Evolutionary conservation across 1,140 invertebrate genomes (phyloP).

Genomic region (Lasaia peninsularis): DNA sequence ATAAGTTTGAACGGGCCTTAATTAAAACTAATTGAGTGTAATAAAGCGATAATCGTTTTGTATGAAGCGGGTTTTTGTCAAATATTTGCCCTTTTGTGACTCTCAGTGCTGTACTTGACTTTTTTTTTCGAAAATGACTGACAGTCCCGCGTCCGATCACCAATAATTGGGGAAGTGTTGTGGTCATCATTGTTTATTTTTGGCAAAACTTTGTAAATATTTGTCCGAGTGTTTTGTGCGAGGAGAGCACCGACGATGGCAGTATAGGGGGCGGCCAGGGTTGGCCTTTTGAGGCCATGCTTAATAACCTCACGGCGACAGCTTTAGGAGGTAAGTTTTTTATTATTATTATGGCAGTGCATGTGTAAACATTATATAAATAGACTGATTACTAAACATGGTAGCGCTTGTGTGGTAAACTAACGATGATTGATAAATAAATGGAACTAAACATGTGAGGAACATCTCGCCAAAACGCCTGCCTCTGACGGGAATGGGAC

Average conservation of each 20-base stretch:
- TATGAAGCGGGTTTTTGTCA: constrained; percentile 57
- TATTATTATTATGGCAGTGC: too few species aligned
- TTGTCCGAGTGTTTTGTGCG: constrained; percentile 38
- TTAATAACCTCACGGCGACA: constrained; percentile 70
- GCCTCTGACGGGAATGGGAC: too few species aligned
- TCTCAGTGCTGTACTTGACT: constrained; percentile 33
- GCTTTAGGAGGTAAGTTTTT: constrained; percentile 60
- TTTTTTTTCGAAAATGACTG: constrained; percentile 28
- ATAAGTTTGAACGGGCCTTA: constrained; percentile 70
- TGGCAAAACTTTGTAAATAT: constrained; percentile 17
- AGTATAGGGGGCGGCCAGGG: constrained; percentile 67
- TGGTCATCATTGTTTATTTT: constrained; percentile 8
- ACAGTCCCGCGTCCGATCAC: constrained; percentile 14
- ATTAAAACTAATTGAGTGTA: constrained; percentile 75
- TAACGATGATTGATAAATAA: too few species aligned
- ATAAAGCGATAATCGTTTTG: constrained; percentile 70
- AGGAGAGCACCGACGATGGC: constrained; percentile 46
- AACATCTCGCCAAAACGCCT: too few species aligned
- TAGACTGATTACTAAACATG: too few species aligned
- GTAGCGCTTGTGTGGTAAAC: too few species aligned
- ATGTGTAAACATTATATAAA: too few species aligned
- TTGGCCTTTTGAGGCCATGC: constrained; percentile 73
- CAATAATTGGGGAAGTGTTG: constrained; percentile 12
- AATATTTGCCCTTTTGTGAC: constrained; percentile 49
- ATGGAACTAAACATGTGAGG: too few species aligned